Evolutionary conservation across 2,888 invertebrate species (phyloP), one percentile per base, ranked within the genome.

Genomic region (Pristionchus mayeri): DNA sequence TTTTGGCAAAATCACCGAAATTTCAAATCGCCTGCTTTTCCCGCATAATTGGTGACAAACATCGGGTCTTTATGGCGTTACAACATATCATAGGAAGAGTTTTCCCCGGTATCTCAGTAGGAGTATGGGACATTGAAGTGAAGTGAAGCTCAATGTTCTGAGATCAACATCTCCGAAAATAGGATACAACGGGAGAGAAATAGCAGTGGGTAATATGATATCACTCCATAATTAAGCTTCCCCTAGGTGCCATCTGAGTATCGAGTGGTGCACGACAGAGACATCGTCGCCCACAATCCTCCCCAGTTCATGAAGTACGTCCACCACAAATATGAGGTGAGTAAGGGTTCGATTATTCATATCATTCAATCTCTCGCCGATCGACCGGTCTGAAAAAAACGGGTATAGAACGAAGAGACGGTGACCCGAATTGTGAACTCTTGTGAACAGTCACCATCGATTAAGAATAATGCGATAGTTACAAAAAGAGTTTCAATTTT

Each of bases 291-390:
- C 0, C 83, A 83, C 30, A 18, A 27, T 16, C 83, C 83, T 3
- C 67, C 67, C 4, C 40, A 67, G 50, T 67, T 34, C 30, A 27
- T 48, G 67, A 48, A 50, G 24, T 83, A 83, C 83, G 27, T n/a
- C 48, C 83, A 83, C 21, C 83, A 83, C 24, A 78, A 78, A 27
- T n/a, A 24, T 44, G 78, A 78, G 52, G 78, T 78, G 16, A 37
- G 76, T 34, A 2, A 4, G 3, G 3, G 3, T 30, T 63, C 63
- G 7, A n/a, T n/a, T n/a, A n/a, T n/a, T n/a, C n/a, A n/a, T n/a
- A n/a, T n/a, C n/a, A n/a, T n/a, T n/a, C n/a, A n/a, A n/a, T n/a
- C n/a, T n/a, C n/a, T n/a, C n/a, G n/a, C n/a, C n/a, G n/a, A n/a
- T n/a, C n/a, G n/a, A n/a, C n/a, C 13, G 52, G 13, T 50, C 52